These are phyloP conservation scores for Leptodactylus fuscus DNA, from an alignment of 2,113 vertebrate species.

Conservation along the genomic window DNA sequence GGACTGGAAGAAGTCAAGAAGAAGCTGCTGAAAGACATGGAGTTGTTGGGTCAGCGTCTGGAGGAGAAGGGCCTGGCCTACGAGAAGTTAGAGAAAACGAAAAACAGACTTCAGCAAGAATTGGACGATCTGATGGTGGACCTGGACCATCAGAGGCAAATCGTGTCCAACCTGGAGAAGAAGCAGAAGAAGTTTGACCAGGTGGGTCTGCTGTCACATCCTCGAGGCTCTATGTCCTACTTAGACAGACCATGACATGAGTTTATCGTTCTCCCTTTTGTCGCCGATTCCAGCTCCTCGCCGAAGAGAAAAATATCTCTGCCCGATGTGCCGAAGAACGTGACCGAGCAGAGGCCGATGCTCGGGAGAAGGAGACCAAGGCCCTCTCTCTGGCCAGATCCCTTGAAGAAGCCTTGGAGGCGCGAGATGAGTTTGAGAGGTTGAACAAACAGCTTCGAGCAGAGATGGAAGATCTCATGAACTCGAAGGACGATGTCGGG, in stretches of 20 bases:
- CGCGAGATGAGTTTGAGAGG: conserved; percentile 92
- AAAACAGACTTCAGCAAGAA: conserved; percentile 95
- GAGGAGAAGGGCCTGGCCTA: conserved; percentile 92
- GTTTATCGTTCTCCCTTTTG: not conserved
- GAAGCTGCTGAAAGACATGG: conserved; percentile 91
- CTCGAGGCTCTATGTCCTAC: not conserved
- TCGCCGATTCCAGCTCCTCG: conserved; percentile 79
- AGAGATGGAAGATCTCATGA: conserved; percentile 98
- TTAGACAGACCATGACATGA: not conserved
- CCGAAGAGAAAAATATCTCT: conserved; percentile 94
- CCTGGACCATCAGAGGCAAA: conserved; percentile 95
- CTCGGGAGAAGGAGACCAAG: conserved; percentile 96
- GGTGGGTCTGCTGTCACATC: conserved; percentile 69
- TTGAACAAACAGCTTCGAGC: conserved; percentile 94
- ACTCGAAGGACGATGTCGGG: conserved; percentile 96
- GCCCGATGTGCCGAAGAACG: conserved; percentile 92
- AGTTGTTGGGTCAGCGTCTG: conserved; percentile 84
- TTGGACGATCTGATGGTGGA: conserved; percentile 94
- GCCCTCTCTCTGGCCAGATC: conserved; percentile 88
- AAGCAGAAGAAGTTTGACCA: conserved; percentile 99
- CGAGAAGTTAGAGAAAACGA: conserved; percentile 98
- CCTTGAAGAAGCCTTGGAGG: conserved; percentile 92
- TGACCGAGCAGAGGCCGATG: conserved; percentile 92
- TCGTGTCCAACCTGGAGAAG: conserved; percentile 95
- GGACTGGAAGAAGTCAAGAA: conserved; percentile 90